Evolutionary conservation across 37 sponge, comb jelly and placozoan species (phyloP).

Genomic region (Halichondria panicea): DNA sequence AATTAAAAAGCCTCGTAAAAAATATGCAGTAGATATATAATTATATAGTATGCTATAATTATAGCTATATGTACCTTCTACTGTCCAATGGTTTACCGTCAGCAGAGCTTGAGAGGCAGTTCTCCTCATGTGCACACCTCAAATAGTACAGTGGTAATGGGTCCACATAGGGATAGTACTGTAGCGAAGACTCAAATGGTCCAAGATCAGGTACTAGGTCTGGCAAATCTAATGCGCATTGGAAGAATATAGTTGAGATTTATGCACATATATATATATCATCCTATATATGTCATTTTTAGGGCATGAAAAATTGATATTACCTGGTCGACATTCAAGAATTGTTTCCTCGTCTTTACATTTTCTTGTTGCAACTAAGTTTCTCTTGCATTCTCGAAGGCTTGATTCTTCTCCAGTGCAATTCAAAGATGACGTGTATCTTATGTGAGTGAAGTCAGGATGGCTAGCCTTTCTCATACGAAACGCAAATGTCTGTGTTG

Average conservation of each 20-base stretch:
- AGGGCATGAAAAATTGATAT: too few relatives aligned
- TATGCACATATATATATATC: too few relatives aligned
- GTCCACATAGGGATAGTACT: conserved; percentile 21
- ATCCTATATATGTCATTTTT: too few relatives aligned
- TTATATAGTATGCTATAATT: too few relatives aligned
- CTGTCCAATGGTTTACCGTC: conserved; percentile 6
- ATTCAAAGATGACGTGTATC: background rate
- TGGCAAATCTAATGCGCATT: conserved; percentile 71
- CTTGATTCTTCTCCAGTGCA: conserved; percentile 42
- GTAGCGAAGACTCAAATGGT: conserved; percentile 29
- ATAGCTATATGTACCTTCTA: too few relatives aligned
- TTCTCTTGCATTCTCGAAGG: conserved; percentile 5
- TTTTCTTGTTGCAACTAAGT: background rate
- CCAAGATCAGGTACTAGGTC: conserved; percentile 76
- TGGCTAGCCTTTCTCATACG: background rate
- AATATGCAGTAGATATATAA: too few relatives aligned
- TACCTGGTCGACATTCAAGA: conserved; percentile 24
- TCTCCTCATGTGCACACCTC: conserved; percentile 80
- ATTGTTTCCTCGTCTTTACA: conserved; percentile 25
- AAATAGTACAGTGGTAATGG: conserved; percentile 38
- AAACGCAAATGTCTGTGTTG: background rate
- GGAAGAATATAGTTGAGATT: background rate
- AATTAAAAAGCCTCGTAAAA: background rate
- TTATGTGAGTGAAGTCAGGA: background rate
- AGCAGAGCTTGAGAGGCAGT: conserved; percentile 22